Conservation (phyloP, 2,888 invertebrate species). For the Sinodicranocentrus sp. region DNA sequence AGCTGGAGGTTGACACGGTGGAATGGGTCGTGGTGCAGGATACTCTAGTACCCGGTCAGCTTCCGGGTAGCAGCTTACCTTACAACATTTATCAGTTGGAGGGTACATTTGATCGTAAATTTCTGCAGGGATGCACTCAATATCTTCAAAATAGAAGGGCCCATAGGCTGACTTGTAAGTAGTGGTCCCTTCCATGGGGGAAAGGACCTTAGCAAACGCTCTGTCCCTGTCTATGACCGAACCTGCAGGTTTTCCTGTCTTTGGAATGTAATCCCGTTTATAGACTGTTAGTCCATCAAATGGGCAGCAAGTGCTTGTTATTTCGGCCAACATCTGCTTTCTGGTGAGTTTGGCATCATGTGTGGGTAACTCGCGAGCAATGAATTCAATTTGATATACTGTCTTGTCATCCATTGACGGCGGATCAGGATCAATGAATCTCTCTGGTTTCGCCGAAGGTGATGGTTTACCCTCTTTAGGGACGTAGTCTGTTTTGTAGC, state of each 20-base stretch:
- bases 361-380: conserved; percentile 5
- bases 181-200: conserved; percentile 40
- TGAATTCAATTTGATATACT: conserved; percentile 36
- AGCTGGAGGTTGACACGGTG: conserved; percentile 32
- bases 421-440: conserved; percentile 29
- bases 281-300: conserved; percentile 45
- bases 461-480: conserved; percentile 40
- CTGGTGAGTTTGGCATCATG: conserved; percentile 3
- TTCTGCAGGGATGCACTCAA: conserved; percentile 43
- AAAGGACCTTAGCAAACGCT: neutral
- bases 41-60: conserved; percentile 26
- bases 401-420: conserved; percentile 38
- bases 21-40: conserved; percentile 26
- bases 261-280: conserved; percentile 49
- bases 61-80: conserved; percentile 39
- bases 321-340: conserved; percentile 34
- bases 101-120: conserved; percentile 47
- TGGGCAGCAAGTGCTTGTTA: conserved; percentile 26
- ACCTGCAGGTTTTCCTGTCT: conserved; percentile 28
- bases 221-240: conserved; percentile 34
- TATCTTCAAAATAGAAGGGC: conserved; percentile 45
- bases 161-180: conserved; percentile 34
- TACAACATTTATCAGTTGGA: conserved; percentile 42
- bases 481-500: conserved; percentile 53
- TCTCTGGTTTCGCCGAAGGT: conserved; percentile 40